Percentiles rank a stretch among this genome's conserved stretches.
Conservation (phyloP, 2,797 vertebrate genomes). For the Cyprinella venusta region DNA sequence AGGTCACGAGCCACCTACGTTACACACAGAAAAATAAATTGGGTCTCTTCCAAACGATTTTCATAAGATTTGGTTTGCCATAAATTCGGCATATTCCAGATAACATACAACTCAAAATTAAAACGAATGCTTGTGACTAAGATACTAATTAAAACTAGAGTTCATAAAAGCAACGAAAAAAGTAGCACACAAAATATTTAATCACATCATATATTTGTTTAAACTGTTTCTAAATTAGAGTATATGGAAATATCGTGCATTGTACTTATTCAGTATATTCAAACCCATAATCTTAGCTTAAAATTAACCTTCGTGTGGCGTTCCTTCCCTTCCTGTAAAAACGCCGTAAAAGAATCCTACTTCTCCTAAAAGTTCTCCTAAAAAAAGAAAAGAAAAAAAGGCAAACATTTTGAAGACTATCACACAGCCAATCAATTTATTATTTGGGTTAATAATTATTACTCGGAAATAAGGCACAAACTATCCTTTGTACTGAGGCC, state of each 20-base stretch:
- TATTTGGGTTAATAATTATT: not conserved
- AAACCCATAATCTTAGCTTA: not conserved
- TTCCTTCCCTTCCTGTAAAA: not conserved
- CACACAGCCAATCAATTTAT: not conserved
- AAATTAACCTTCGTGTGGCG: not conserved
- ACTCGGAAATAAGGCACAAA: too few species aligned
- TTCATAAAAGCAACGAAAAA: not conserved
- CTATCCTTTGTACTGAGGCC: too few species aligned
- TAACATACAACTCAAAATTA: constrained; percentile 5
- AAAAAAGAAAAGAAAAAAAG: too few species aligned
- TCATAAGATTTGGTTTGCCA: not conserved
- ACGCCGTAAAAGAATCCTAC: not conserved
- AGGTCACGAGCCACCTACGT: not conserved
- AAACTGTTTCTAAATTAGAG: not conserved
- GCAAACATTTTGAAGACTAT: not conserved
- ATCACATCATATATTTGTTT: not conserved
- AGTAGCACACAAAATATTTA: not conserved
- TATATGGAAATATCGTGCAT: not conserved
- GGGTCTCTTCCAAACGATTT: not conserved
- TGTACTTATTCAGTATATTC: not conserved
- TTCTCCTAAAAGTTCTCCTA: not conserved
- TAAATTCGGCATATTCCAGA: not conserved
- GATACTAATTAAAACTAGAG: not conserved
- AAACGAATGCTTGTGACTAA: not conserved
- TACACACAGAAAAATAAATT: not conserved